These are phyloP conservation scores for Allolobophora icterica DNA, from an alignment of 2,888 invertebrate species.

Conservation along the genomic window DNA sequence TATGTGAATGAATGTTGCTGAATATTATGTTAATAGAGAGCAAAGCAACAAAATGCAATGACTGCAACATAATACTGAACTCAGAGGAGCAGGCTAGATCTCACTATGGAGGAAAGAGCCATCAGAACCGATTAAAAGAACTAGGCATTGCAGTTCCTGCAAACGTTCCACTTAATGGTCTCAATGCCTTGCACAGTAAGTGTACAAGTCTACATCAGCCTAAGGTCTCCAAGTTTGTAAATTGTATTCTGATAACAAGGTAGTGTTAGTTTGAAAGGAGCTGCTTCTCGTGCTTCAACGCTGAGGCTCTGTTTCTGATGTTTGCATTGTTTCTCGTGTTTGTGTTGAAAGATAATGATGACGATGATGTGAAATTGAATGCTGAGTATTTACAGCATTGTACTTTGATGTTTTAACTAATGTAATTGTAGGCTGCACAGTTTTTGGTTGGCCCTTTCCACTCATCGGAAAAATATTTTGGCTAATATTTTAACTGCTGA, in stretches of 20 bases:
- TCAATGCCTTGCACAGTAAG: neutral
- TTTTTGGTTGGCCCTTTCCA: neutral
- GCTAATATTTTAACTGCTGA: neutral
- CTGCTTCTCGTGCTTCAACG: neutral
- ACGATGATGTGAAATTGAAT: neutral
- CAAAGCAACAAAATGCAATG: neutral
- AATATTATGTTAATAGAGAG: neutral
- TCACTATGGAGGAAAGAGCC: neutral
- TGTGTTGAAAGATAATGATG: neutral
- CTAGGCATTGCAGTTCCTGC: neutral
- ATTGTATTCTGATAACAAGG: neutral
- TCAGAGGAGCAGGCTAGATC: neutral
- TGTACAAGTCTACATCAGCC: neutral
- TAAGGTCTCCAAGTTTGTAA: neutral
- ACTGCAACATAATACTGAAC: neutral
- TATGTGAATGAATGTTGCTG: neutral
- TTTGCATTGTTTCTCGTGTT: neutral
- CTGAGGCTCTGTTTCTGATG: neutral
- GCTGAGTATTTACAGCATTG: no score
- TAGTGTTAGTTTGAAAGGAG: neutral
- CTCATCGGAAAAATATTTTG: neutral
- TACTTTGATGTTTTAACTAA: neutral
- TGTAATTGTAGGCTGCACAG: neutral
- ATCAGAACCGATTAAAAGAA: conserved; percentile 8
- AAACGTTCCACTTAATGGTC: neutral